Percentiles rank a stretch among this genome's conserved stretches.
Conservation (phyloP, 2,113 vertebrate genomes). For the Cryptomyrus ogoouensis region DNA sequence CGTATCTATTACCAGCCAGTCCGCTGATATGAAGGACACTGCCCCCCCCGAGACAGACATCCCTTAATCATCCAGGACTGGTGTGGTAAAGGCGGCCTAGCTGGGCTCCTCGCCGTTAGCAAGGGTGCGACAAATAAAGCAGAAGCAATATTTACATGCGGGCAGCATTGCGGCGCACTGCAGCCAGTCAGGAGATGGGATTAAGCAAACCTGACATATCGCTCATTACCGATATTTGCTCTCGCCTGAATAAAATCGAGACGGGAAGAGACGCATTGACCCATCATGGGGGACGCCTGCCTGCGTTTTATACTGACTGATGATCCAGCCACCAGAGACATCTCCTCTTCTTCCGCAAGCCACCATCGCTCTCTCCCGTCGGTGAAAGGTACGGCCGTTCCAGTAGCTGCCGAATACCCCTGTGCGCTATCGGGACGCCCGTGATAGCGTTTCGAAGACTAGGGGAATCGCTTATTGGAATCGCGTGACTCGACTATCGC, state of each 20-base stretch:
- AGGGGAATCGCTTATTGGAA: neutral
- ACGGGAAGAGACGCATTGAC: neutral
- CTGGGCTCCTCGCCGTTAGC: neutral
- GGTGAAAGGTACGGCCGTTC: too few relatives aligned
- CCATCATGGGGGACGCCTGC: neutral
- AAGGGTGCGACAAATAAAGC: neutral
- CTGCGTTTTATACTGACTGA: neutral
- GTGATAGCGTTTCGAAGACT: too few relatives aligned
- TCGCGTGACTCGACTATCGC: neutral
- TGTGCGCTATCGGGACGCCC: neutral
- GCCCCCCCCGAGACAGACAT: neutral
- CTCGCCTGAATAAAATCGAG: neutral
- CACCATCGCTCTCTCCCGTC: neutral
- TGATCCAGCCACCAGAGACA: neutral
- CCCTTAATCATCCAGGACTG: neutral
- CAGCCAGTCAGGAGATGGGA: neutral
- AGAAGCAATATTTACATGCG: neutral
- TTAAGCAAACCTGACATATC: slow-evolving; percentile 1
- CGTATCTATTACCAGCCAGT: neutral
- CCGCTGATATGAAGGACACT: neutral
- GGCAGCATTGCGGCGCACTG: too few relatives aligned
- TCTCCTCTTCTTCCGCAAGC: neutral
- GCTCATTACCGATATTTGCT: neutral
- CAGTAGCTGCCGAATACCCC: neutral
- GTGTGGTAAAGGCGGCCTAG: neutral